Evolutionary conservation across 1,140 invertebrate genomes (phyloP).

Genomic region (Babylonia areolata): DNA sequence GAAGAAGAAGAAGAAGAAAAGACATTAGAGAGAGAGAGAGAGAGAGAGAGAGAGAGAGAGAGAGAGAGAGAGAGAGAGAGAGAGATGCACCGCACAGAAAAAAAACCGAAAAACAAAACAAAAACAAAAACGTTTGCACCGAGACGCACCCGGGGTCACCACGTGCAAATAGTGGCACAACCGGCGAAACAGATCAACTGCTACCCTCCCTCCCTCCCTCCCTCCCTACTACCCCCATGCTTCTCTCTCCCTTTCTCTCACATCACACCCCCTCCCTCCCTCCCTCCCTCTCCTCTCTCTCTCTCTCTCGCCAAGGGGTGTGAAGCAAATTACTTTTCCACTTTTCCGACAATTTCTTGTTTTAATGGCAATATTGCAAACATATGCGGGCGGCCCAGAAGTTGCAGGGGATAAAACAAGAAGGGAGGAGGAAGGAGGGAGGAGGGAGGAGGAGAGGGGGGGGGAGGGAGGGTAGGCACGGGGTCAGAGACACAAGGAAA

Average conservation of each 20-base stretch:
- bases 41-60: background rate
- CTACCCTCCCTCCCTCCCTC: background rate
- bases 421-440: background rate
- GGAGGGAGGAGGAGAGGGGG: background rate
- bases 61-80: background rate
- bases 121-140: constrained; percentile 35
- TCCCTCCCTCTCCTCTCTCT: background rate
- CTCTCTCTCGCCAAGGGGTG: constrained; percentile 29
- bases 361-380: constrained; percentile 45
- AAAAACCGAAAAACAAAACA: background rate
- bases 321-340: constrained; percentile 46
- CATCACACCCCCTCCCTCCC: background rate
- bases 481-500: background rate
- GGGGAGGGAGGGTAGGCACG: background rate
- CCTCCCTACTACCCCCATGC: background rate
- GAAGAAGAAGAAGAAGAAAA: background rate
- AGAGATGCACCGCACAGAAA: background rate
- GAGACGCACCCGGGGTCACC: constrained; percentile 27
- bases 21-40: background rate
- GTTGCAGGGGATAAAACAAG: too few species aligned
- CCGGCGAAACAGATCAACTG: constrained; percentile 28
- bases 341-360: constrained; percentile 43
- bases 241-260: background rate
- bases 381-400: constrained; percentile 18
- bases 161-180: constrained; percentile 20